Percentiles rank a stretch among this genome's conserved stretches.
Conservation (phyloP, 1,140 invertebrate species). For the Drosophila chauvacae region DNA sequence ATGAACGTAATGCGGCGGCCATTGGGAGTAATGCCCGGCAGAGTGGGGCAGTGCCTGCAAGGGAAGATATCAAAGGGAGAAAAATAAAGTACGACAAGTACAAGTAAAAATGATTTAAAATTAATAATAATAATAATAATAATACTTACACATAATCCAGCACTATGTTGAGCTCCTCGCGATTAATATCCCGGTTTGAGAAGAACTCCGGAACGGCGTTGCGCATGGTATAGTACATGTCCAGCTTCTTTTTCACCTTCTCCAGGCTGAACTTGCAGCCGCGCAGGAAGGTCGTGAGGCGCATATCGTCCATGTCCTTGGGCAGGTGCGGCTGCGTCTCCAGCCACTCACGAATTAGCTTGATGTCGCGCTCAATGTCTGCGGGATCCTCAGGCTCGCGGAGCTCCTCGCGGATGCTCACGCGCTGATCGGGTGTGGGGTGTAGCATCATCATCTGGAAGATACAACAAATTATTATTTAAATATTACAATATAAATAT, state of each 20-base stretch:
- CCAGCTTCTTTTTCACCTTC: conserved; percentile 92
- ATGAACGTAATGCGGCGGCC: conserved; percentile 91
- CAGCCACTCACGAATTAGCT: conserved; percentile 89
- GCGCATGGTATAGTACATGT: conserved; percentile 92
- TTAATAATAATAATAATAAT: no score
- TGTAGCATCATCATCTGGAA: conserved; percentile 90
- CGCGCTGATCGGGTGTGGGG: conserved; percentile 90
- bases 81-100: background rate
- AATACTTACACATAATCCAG: conserved; percentile 89
- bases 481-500: no score
- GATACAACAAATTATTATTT: no score
- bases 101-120: background rate
- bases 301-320: conserved; percentile 88
- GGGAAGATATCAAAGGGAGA: background rate
- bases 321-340: conserved; percentile 90
- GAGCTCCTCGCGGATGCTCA: conserved; percentile 90
- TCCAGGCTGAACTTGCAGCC: conserved; percentile 94
- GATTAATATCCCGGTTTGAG: conserved; percentile 89
- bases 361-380: conserved; percentile 88
- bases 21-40: conserved; percentile 91
- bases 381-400: conserved; percentile 88
- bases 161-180: conserved; percentile 89
- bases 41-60: conserved; percentile 89
- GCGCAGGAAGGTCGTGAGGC: conserved; percentile 91
- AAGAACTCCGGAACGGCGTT: conserved; percentile 93